Conservation (phyloP, 2,113 vertebrate species). For the Cyanoliseus patagonus region DNA sequence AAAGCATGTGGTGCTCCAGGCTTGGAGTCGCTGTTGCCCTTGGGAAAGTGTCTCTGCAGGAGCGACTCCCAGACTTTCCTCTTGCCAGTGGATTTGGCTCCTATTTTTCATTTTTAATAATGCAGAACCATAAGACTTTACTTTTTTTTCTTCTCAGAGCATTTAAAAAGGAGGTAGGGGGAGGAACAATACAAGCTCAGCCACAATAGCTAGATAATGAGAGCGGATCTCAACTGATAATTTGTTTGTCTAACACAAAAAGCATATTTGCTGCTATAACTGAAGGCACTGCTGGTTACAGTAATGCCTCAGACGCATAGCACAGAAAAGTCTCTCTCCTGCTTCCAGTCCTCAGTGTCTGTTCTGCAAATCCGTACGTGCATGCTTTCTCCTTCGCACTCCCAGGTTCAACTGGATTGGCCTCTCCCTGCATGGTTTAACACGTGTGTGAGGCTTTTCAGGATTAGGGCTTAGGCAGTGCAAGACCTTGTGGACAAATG, state of each 20-base stretch:
- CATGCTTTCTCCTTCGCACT: background rate
- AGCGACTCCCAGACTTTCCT: background rate
- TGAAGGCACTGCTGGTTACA: background rate
- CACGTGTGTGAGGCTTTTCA: background rate
- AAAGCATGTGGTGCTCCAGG: background rate
- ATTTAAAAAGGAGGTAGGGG: background rate
- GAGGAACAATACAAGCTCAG: background rate
- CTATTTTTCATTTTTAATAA: constrained; percentile 48
- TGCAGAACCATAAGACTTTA: background rate
- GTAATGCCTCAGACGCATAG: background rate
- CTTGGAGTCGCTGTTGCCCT: background rate
- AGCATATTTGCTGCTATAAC: background rate
- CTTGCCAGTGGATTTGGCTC: background rate
- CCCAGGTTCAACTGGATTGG: background rate
- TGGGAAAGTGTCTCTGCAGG: background rate
- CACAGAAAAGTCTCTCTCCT: background rate
- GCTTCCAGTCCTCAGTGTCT: background rate
- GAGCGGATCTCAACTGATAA: background rate
- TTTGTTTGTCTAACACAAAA: constrained; percentile 22
- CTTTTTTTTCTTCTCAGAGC: background rate
- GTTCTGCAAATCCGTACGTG: background rate
- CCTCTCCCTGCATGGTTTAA: background rate
- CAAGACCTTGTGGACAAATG: background rate
- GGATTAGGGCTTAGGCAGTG: background rate
- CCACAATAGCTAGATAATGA: constrained; percentile 18